A percentile compares a stretch with the other conserved stretches of the same genome.
These are phyloP conservation scores for Chromis chromis DNA, from an alignment of 2,797 vertebrate genomes.

Conservation along the genomic window DNA sequence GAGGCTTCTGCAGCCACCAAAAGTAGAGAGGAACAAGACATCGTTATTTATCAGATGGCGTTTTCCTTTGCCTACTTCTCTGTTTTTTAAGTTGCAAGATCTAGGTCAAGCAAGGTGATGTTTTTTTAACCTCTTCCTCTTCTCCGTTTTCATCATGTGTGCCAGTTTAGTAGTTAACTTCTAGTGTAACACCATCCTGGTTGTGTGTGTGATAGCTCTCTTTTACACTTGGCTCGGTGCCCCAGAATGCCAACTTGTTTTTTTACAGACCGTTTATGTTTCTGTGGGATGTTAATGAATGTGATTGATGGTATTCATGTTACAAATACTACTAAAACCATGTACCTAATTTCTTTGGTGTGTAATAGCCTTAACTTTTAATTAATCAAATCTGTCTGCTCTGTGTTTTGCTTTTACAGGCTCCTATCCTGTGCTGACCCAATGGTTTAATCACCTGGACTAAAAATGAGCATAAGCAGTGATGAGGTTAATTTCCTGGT, in stretches of 20 bases:
- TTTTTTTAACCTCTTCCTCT: conserved; percentile 39
- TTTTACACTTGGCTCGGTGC: conserved; percentile 30
- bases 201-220: conserved; percentile 3
- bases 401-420: conserved; percentile 80
- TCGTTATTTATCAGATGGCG: conserved; percentile 49
- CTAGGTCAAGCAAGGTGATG: conserved; percentile 76
- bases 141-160: conserved; percentile 37
- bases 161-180: conserved; percentile 29
- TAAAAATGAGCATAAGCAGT: conserved; percentile 99
- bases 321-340: background rate
- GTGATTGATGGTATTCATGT: background rate
- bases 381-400: background rate
- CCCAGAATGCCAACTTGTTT: conserved; percentile 16
- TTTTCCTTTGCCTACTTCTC: conserved; percentile 35
- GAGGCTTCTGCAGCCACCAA: conserved; percentile 48
- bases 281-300: conserved; percentile 10
- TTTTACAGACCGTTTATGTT: conserved; percentile 29
- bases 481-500: conserved; percentile 99
- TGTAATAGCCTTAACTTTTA: background rate
- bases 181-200: conserved; percentile 35
- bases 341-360: background rate
- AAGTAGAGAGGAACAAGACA: conserved; percentile 39
- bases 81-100: conserved; percentile 71
- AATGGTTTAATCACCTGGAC: conserved; percentile 99
- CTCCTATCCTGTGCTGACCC: conserved; percentile 95